Evolutionary conservation across 2,888 invertebrate species (phyloP).

Genomic region (Nipponacmea schrenckii): DNA sequence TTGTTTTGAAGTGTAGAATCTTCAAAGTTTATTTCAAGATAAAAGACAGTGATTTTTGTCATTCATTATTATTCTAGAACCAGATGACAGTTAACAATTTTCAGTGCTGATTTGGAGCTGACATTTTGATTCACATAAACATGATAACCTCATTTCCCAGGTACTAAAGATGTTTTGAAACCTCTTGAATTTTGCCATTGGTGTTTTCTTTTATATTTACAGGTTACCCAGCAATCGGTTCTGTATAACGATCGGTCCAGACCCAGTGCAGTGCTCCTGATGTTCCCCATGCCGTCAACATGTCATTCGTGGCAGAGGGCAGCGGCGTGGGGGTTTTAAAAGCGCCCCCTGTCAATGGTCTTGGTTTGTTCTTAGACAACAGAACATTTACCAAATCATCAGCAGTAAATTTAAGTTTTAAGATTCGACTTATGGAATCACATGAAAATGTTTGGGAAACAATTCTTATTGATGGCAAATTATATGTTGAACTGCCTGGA

Average conservation of each 20-base stretch:
- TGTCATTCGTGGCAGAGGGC: conserved; percentile 75
- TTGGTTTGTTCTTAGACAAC: conserved; percentile 50
- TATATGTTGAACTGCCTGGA: conserved; percentile 90
- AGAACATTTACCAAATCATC: conserved; percentile 24
- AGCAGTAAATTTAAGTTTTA: conserved; percentile 65
- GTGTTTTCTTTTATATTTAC: conserved; percentile 36
- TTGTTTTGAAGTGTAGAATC: too few species aligned
- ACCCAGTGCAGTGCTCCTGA: conserved; percentile 99
- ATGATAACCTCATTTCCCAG: too few species aligned
- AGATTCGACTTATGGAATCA: conserved; percentile 81
- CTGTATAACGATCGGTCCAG: conserved; percentile 90
- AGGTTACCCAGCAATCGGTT: conserved; percentile 67
- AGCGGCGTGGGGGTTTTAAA: conserved; percentile 78
- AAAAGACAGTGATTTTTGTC: too few species aligned
- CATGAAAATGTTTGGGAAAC: conserved; percentile 87
- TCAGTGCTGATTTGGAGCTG: too few species aligned
- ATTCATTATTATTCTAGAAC: too few species aligned
- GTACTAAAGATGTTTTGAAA: too few species aligned
- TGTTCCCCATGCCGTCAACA: conserved; percentile 88
- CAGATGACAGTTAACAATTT: too few species aligned
- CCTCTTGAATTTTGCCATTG: too few species aligned
- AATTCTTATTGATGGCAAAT: conserved; percentile 78
- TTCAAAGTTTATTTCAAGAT: too few species aligned
- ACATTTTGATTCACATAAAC: too few species aligned
- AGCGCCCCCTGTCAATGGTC: conserved; percentile 75